Evolutionary conservation across 2,113 vertebrate genomes (phyloP).

Genomic region (Gila orcuttii): DNA sequence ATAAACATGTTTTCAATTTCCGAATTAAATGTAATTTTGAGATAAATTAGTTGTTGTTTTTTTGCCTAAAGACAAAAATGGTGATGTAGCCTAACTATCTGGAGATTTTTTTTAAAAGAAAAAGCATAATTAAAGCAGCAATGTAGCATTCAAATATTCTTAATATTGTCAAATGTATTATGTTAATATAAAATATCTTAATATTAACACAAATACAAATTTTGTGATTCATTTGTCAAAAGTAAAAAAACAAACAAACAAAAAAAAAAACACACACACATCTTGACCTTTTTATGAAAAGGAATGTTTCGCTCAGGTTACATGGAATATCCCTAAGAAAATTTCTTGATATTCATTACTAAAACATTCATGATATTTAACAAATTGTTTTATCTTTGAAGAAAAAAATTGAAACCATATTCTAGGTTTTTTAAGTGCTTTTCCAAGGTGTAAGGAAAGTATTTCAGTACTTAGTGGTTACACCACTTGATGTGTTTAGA

Average conservation of each 20-base stretch:
- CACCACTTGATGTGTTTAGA: neutral
- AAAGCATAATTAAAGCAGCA: too few relatives aligned
- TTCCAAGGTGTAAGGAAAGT: neutral
- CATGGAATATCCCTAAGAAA: neutral
- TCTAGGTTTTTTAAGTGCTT: neutral
- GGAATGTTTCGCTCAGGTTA: neutral
- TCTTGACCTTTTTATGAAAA: neutral
- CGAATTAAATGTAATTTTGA: neutral
- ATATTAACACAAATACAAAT: neutral
- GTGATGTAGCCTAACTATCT: neutral
- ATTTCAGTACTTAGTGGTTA: neutral
- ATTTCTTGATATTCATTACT: neutral
- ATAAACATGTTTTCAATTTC: neutral
- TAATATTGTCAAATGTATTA: neutral
- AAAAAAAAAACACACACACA: neutral
- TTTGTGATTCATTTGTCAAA: neutral
- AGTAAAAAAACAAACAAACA: neutral
- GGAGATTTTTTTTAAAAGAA: neutral
- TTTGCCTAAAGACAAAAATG: neutral
- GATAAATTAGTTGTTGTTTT: neutral
- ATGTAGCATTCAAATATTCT: neutral
- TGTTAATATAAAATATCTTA: too few relatives aligned
- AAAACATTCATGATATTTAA: neutral
- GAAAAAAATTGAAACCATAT: too few relatives aligned
- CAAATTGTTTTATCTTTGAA: too few relatives aligned